phyloP scores from a whole-genome alignment of 1,140 invertebrate species.

The Scaptodrosophila lebanonensis region DNA sequence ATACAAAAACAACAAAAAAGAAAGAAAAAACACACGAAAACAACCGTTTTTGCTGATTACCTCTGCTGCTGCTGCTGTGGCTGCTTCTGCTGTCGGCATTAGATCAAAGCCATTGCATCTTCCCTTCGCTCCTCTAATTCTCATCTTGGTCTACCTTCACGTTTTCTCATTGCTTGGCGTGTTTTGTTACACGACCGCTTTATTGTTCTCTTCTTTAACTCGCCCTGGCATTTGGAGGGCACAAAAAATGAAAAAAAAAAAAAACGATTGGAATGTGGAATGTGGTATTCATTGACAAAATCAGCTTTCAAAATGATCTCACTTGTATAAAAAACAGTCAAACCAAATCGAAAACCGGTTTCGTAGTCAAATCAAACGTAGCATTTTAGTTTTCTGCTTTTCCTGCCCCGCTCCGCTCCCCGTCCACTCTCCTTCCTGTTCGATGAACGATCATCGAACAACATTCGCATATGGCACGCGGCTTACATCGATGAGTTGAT shows the following conservation, averaged over 20 bases:
- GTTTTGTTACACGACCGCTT: conserved; percentile 56
- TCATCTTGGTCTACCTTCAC: not conserved
- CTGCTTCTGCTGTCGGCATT: conserved; percentile 49
- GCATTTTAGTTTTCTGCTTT: conserved; percentile 50
- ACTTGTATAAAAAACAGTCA: conserved; percentile 77
- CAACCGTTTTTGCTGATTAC: conserved; percentile 33
- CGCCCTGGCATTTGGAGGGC: conserved; percentile 22
- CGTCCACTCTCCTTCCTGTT: too few relatives aligned
- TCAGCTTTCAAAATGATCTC: conserved; percentile 78
- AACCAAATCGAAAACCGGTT: conserved; percentile 78
- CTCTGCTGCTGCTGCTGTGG: conserved; percentile 10
- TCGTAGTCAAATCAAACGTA: conserved; percentile 71
- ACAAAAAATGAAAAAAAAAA: conserved; percentile 31
- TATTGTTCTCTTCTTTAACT: conserved; percentile 23
- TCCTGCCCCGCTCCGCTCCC: too few relatives aligned
- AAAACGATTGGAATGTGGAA: conserved; percentile 63
- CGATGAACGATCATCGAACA: too few relatives aligned
- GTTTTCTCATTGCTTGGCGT: too few relatives aligned
- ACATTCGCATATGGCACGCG: too few relatives aligned
- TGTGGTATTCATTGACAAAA: conserved; percentile 78
- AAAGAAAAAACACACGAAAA: too few relatives aligned
- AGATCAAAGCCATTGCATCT: conserved; percentile 60
- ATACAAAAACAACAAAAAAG: too few relatives aligned
- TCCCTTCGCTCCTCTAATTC: too few relatives aligned
- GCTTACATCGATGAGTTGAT: too few relatives aligned